Percentiles rank a stretch among this genome's conserved stretches.
Evolutionary conservation across 2,888 invertebrate genomes (phyloP).

Genomic region (Mayetiola destructor): DNA sequence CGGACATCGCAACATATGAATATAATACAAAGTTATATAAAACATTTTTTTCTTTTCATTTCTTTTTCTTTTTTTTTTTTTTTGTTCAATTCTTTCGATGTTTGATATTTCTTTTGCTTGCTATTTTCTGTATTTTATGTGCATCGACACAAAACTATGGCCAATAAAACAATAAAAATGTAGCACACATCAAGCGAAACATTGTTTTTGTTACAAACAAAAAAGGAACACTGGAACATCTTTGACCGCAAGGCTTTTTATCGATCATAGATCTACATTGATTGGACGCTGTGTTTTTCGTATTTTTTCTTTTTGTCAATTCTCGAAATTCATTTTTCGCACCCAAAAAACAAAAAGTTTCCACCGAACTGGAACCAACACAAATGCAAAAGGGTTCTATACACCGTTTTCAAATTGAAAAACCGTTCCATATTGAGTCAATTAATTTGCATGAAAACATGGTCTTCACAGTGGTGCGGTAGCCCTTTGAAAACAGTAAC

Average conservation of each 20-base stretch:
- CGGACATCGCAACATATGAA: background rate
- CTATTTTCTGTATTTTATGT: background rate
- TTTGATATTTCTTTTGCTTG: background rate
- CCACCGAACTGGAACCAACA: background rate
- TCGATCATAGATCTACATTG: constrained; percentile 12
- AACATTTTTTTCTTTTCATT: background rate
- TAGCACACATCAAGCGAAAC: background rate
- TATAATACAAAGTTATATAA: too few relatives aligned
- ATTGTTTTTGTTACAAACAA: too few relatives aligned
- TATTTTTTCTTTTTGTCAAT: background rate
- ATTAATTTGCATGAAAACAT: constrained; percentile 5
- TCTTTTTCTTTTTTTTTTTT: background rate
- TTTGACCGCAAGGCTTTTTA: background rate
- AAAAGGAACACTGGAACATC: background rate
- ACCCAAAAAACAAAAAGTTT: too few relatives aligned
- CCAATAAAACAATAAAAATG: background rate
- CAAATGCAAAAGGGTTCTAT: background rate
- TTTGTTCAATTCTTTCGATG: background rate
- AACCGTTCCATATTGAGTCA: background rate
- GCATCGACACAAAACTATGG: background rate
- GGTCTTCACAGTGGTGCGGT: background rate
- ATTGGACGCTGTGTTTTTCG: background rate
- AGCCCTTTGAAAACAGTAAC: background rate
- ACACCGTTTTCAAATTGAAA: background rate
- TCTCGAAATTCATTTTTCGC: background rate